Base-by-base conservation (phyloP, 2,888 invertebrate species). In the Drosophila prolongata region DNA sequence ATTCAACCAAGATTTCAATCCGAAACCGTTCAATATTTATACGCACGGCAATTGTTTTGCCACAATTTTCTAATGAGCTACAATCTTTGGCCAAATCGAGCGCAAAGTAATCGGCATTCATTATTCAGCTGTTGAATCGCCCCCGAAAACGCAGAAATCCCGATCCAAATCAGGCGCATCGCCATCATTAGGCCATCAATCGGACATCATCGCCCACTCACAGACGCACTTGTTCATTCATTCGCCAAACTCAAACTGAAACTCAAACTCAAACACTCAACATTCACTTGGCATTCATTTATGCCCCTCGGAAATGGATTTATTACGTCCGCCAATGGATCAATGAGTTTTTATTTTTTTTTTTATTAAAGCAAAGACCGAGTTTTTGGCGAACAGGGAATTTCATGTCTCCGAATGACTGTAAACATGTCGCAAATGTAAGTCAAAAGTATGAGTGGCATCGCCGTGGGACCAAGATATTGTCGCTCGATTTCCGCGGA, bases 361-460 rank as follows among this genome's bases (percentile, higher is more conserved):
- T 37, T 47, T 52, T 65, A 65, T 66, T 66, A 53, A 44, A 16
- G 30, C 38, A 19, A 38, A 16, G 35, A 46, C 49, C 44, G 34
- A 19, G 14, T 24, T 24, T 19, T 16, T 42, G 42, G 42, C 16
- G 52, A 52, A 46, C 64, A 38, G 5, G 34, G 19, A 62, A 16
- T 50, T 66, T 66, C 47, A 42, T 67, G 67, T 47, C 66, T 47
- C 40, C 16, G 14, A 37, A 40, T 42, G 68, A 54, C 35, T 67
- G 68, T 66, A 67, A 66, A 67, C 66, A 66, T 67, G 66, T 67
- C 54, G 66, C 66, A 67, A 68, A 67, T 68, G 68, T 43, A 68
- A 68, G 54, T 54, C 47, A 60, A 59, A 60, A 60, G 47, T 60
- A 49, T 71, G 54, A 60, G 27, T 16, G 16, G 11, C 6, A 27